Conservation (phyloP, 2,888 invertebrate genomes). For the Nomada goodeniana region DNA sequence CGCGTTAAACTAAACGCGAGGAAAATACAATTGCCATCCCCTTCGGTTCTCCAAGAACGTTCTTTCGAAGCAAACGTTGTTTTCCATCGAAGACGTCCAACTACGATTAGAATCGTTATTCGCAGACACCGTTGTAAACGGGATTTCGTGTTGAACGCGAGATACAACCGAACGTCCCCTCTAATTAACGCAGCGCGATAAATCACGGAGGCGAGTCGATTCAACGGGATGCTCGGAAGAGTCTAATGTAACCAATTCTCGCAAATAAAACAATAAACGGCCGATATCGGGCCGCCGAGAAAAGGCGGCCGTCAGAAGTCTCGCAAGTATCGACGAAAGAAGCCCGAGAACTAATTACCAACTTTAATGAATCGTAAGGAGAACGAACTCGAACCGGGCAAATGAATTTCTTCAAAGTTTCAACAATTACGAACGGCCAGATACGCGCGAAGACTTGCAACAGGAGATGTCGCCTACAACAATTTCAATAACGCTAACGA, state of each 20-base stretch:
- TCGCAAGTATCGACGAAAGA: constrained; percentile 31
- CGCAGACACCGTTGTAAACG: constrained; percentile 58
- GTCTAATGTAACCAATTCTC: constrained; percentile 12
- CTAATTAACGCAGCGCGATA: constrained; percentile 65
- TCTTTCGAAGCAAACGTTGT: constrained; percentile 16
- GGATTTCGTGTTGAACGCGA: constrained; percentile 66
- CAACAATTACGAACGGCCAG: constrained; percentile 34
- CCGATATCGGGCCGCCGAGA: constrained; percentile 16
- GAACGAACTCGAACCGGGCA: constrained; percentile 9
- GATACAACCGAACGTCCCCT: constrained; percentile 51
- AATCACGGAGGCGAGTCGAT: constrained; percentile 48
- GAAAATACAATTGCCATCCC: too few relatives aligned
- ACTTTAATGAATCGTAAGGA: constrained; percentile 50
- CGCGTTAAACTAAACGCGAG: too few relatives aligned
- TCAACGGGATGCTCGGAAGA: constrained; percentile 29
- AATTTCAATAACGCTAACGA: neutral
- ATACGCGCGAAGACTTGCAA: neutral
- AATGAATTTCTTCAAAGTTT: constrained; percentile 36
- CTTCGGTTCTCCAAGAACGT: neutral
- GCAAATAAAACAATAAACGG: constrained; percentile 41
- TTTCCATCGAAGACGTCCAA: constrained; percentile 12
- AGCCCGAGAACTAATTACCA: constrained; percentile 54
- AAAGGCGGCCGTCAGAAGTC: constrained; percentile 21
- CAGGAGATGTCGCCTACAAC: neutral
- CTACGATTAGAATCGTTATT: constrained; percentile 46